Base-by-base conservation (phyloP, 2,113 vertebrate genomes). In the Sander lucioperca region DNA sequence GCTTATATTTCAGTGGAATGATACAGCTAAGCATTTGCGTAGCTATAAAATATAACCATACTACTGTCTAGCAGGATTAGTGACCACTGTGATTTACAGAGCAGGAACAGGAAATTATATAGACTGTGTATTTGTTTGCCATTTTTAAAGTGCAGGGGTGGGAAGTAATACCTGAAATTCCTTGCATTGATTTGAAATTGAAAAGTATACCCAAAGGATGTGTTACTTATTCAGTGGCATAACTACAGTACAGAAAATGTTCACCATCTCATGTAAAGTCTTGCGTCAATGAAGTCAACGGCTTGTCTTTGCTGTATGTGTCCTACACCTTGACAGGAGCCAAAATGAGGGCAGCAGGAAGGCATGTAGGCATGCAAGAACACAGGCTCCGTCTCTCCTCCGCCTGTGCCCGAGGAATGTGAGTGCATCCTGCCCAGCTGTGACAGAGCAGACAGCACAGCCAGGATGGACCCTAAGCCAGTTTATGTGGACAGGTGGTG, bases 401-500 rank as follows among this genome's bases (percentile, higher is more conserved):
- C 70, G 86, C 80, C 80, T 86, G 83, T 63, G 74, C 61, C 56
- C 5, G 3, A 86, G 80, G 74, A 86, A 90, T 86, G 77, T 8
- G 23, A 56, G 47, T 14, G 65, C 81, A 69, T 85, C 57, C 65
- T 80, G 65, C n/a, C 51, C 77, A 72, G 83, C 88, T 86, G 73
- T n/a, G 72, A 73, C 23, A 25, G 53, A 36, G 64, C 39, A 83
- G 67, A 54, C 66, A 19, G 57, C 54, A 2, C 27, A 36, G 58
- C 39, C 69, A 11, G 9, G 30, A 71, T 7, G 50, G 71, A 79
- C 36, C 48, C 45, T 1, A 1, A 57, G 25, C 53, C 47, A 70
- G 21, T 27, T 47, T 21, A 33, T 33, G 51, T 65, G 65, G 48
- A 58, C 58, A 58, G 72, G 58, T 50, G 30, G 56, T 43, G 3